A percentile compares a stretch with the other conserved stretches of the same genome.
phyloP scores from a whole-genome alignment of 2,888 invertebrate species.

The Octonoba sinensis region DNA sequence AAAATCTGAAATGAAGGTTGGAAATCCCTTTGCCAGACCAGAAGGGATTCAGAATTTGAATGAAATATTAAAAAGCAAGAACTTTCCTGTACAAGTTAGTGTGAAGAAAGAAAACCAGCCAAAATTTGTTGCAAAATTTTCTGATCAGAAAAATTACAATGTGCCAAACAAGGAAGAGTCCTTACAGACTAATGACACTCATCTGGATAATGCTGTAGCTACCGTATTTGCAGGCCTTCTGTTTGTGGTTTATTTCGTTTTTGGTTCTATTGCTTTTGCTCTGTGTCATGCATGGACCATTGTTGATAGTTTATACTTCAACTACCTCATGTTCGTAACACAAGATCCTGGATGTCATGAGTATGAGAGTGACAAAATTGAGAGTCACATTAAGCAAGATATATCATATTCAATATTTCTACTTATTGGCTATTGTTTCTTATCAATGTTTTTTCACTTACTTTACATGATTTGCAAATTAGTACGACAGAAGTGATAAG shows the following conservation, averaged over 20 bases:
- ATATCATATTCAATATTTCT: constrained; percentile 10
- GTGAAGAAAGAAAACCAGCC: not conserved
- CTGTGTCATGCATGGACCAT: constrained; percentile 10
- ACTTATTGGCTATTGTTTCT: constrained; percentile 36
- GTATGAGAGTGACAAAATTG: constrained; percentile 3
- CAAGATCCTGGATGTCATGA: constrained; percentile 43
- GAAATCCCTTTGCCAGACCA: no score
- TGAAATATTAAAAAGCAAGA: not conserved
- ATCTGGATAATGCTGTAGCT: constrained; percentile 25
- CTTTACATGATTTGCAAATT: constrained; percentile 14
- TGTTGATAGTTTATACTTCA: constrained; percentile 42
- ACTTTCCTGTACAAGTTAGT: no score
- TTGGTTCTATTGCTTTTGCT: constrained; percentile 17
- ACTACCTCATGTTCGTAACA: constrained; percentile 51
- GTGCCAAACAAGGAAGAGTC: not conserved
- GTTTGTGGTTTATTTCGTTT: constrained; percentile 40
- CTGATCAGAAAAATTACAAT: not conserved
- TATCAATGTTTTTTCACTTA: constrained; percentile 42
- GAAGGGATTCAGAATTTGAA: not conserved
- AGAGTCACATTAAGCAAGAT: constrained; percentile 22
- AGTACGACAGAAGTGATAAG: not conserved
- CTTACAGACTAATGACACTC: not conserved
- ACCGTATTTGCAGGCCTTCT: constrained; percentile 40
- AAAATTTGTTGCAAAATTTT: not conserved
- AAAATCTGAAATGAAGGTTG: not conserved